These are phyloP conservation scores for Centropus unirufus DNA, from an alignment of 2,113 vertebrate genomes.

Conservation along the genomic window DNA sequence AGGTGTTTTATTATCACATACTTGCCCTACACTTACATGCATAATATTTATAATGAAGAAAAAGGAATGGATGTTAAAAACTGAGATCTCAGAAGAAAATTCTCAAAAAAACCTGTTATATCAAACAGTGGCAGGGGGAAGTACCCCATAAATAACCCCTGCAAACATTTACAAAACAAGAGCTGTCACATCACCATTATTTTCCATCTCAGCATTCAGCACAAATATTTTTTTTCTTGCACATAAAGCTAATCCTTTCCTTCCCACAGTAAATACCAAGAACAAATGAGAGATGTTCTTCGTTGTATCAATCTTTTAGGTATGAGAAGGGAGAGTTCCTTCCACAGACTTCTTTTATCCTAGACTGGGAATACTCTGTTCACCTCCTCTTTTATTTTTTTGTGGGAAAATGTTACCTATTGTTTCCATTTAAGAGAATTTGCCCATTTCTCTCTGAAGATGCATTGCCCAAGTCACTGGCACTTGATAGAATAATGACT, in stretches of 20 bases:
- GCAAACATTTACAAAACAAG: background rate
- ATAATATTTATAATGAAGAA: background rate
- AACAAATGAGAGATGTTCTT: background rate
- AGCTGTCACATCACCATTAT: background rate
- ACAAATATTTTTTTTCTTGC: background rate
- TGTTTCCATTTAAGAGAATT: background rate
- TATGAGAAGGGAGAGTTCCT: background rate
- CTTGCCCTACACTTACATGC: rapidly evolving
- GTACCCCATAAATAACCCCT: background rate
- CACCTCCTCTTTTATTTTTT: background rate
- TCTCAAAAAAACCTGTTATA: no score
- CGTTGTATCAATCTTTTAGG: background rate
- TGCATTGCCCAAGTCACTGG: background rate
- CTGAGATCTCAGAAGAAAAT: no score
- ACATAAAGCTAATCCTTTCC: background rate
- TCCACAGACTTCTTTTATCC: background rate
- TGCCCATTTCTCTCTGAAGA: background rate
- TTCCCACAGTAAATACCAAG: background rate
- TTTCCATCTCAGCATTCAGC: background rate
- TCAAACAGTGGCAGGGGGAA: background rate
- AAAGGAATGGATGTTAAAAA: background rate
- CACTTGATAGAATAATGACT: background rate
- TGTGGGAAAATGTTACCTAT: background rate
- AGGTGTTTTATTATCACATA: background rate
- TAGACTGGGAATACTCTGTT: background rate